Evolutionary conservation across 2,113 vertebrate species (phyloP), one percentile per base, ranked within the genome.

Genomic region (Hemiprocne comata): DNA sequence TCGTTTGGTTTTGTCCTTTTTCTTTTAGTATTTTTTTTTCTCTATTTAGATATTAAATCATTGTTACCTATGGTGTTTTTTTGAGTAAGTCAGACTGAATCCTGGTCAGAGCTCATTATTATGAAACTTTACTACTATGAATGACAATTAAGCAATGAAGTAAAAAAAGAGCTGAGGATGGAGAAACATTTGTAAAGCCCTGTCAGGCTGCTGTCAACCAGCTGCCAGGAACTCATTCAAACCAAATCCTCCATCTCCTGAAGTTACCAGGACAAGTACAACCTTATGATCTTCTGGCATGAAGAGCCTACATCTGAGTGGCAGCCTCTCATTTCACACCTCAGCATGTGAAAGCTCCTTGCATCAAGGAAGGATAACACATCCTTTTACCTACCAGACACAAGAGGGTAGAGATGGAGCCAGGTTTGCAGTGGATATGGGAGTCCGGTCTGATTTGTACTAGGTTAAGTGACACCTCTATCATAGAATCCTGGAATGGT

Each of bases 31-130:
- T 40, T 31, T 20, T 18, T 46, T 3, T 14, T 14, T 36, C 10
- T 34, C 9, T 67, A 1, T 40, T 85, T 69, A n/a, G 7, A 3
- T 12, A 36, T 67, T 25, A 60, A 85, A 25, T 87, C 14, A 26
- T n/a, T 2, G n/a, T 3, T 36, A 81, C 12, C 3, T 48, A 6
- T 0, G 42, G 10, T 1, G 5, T 13, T 21, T 8, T 26, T 67
- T 70, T 85, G 6, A 54, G 6, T 8, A 48, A 65, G 3, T 11
- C 66, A 78, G n/a, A 40, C 25, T 84, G 12, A 55, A 64, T 51
- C 72, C 38, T 29, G 23, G 17, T 26, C 19, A 69, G 25, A 57
- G 12, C 5, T 88, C 70, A 8, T 53, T 36, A 65, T 57, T 60
- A 36, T 34, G n/a, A 24, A 91, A 29, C 24, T 50, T 78, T 26